Evolutionary conservation across 1,140 invertebrate genomes (phyloP).

Genomic region (Philaenus spumarius): DNA sequence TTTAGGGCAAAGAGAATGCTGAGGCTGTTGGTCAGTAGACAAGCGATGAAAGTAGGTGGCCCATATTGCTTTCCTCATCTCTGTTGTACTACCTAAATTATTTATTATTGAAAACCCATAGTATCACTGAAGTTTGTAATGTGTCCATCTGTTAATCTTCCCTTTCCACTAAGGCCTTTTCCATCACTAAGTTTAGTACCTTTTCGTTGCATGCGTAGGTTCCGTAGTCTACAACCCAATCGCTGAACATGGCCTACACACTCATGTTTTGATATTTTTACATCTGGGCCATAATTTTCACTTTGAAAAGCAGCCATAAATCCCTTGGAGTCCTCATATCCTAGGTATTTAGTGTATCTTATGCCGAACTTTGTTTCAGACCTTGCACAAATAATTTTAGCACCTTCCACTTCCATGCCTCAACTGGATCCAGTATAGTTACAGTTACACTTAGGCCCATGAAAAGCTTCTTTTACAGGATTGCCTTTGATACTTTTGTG

Average conservation of each 20-base stretch:
- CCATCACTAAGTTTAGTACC: conserved; percentile 9
- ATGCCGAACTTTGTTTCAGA: conserved; percentile 12
- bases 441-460: not conserved
- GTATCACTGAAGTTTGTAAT: conserved; percentile 1
- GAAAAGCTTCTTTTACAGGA: not conserved
- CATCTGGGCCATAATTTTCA: conserved; percentile 12
- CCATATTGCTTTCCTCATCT: no score
- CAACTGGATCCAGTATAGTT: conserved; percentile 26
- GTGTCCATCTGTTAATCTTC: not conserved
- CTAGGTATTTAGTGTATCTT: conserved; percentile 1
- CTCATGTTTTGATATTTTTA: conserved; percentile 20
- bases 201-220: not conserved
- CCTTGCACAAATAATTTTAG: conserved; percentile 23
- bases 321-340: conserved; percentile 23
- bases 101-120: conserved; percentile 28
- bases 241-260: conserved; percentile 24
- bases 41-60: no score
- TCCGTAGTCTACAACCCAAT: conserved; percentile 9
- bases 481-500: not conserved
- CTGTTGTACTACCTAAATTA: conserved; percentile 20
- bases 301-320: not conserved
- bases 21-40: not conserved
- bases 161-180: not conserved
- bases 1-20: not conserved
- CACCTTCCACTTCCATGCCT: conserved; percentile 26